Evolutionary conservation across 2,113 vertebrate species (phyloP).

Genomic region (Naja naja): DNA sequence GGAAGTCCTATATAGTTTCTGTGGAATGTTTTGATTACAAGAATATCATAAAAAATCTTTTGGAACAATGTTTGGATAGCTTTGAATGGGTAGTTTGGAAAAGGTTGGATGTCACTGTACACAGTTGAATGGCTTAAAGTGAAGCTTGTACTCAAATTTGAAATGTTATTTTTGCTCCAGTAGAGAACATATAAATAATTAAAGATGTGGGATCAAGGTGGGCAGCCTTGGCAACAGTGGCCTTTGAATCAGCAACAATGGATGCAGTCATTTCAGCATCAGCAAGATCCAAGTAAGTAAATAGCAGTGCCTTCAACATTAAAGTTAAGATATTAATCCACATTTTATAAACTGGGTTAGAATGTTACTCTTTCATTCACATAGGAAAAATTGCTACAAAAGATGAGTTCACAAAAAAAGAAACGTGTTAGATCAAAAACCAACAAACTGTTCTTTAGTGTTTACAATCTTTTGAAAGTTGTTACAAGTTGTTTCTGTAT

Average conservation of each 20-base stretch:
- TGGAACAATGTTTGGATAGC: not conserved
- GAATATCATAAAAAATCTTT: not conserved
- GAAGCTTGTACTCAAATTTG: conserved; percentile 62
- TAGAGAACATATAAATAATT: conserved; percentile 68
- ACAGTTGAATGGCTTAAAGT: conserved; percentile 58
- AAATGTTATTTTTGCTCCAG: conserved; percentile 69
- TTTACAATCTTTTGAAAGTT: not conserved
- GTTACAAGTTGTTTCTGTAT: not conserved
- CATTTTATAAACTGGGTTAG: conserved; percentile 24
- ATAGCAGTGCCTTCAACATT: conserved; percentile 8
- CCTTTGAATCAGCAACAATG: conserved; percentile 98
- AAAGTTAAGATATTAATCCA: conserved; percentile 30
- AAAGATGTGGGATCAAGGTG: conserved; percentile 99
- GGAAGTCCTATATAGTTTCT: not conserved
- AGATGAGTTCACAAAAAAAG: not conserved
- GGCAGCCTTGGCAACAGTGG: conserved; percentile 99
- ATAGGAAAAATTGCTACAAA: not conserved
- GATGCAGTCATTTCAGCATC: conserved; percentile 99
- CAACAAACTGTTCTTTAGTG: not conserved
- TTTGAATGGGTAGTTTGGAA: conserved; percentile 50
- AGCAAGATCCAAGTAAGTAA: conserved; percentile 93
- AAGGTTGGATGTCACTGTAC: conserved; percentile 58
- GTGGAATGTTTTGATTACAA: not conserved
- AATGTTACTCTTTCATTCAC: not conserved
- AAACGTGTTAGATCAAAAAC: not conserved